These are phyloP conservation scores for Saxidomus purpurata DNA, from an alignment of 1,140 invertebrate species.

Conservation along the genomic window DNA sequence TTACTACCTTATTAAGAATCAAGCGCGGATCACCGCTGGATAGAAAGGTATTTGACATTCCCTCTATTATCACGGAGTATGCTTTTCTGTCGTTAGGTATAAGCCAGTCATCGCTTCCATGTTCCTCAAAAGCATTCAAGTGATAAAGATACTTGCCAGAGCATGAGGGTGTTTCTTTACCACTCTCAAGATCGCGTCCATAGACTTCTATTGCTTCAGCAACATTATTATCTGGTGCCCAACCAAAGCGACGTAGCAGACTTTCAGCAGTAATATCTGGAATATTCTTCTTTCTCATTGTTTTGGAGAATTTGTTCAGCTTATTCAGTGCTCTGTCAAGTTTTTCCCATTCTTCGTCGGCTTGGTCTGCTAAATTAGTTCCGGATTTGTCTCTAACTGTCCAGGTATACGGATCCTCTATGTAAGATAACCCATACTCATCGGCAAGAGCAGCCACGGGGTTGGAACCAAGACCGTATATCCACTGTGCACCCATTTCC, in stretches of 20 bases:
- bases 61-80: background rate
- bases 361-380: background rate
- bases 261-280: background rate
- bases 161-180: background rate
- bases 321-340: background rate
- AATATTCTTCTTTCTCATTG: background rate
- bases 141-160: constrained; percentile 26
- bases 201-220: background rate
- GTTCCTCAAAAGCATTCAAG: background rate
- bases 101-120: background rate
- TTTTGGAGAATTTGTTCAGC: background rate
- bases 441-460: constrained; percentile 4
- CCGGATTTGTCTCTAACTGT: background rate
- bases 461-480: constrained; percentile 23
- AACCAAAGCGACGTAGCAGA: background rate
- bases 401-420: background rate
- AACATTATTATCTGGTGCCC: background rate
- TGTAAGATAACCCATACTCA: no score
- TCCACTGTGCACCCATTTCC: constrained; percentile 19
- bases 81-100: background rate
- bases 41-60: background rate
- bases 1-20: background rate
- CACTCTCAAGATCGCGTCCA: background rate
- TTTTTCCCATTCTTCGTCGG: background rate
- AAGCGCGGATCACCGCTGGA: background rate